A percentile compares a stretch with the other conserved stretches of the same genome.
Conservation (phyloP, 2,113 vertebrate species). For the Thalassarche chlororhynchos region DNA sequence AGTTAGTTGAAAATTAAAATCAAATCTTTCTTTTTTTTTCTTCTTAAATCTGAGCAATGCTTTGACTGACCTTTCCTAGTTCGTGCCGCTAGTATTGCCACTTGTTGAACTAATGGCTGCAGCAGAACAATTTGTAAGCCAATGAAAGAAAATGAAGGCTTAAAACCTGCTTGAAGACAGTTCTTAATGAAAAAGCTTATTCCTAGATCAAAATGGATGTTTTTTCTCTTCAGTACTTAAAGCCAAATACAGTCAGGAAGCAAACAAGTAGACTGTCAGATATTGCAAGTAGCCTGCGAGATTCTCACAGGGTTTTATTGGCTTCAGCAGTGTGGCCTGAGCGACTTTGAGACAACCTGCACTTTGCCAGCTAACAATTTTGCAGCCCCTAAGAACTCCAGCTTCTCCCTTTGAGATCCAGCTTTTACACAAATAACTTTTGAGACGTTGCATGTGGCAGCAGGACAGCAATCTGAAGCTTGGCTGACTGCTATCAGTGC, state of each 20-base stretch:
- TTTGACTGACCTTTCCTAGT: not conserved
- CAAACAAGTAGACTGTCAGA: not conserved
- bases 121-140: not conserved
- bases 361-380: not conserved
- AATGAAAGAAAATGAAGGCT: not conserved
- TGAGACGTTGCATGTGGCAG: not conserved
- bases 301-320: not conserved
- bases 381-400: not conserved
- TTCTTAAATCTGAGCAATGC: not conserved
- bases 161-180: not conserved
- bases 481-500: not conserved
- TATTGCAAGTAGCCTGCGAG: not conserved
- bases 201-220: not conserved
- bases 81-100: not conserved
- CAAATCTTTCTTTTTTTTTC: not conserved
- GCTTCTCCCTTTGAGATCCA: not conserved
- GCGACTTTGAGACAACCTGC: not conserved
- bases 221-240: not conserved
- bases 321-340: not conserved
- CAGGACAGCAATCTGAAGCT: not conserved
- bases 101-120: not conserved
- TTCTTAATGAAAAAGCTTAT: not conserved
- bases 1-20: not conserved
- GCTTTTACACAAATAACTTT: not conserved
- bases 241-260: not conserved